A percentile compares a stretch with the other conserved stretches of the same genome.
phyloP scores from a whole-genome alignment of 1,140 invertebrate genomes.

The Tribolium castaneum region DNA sequence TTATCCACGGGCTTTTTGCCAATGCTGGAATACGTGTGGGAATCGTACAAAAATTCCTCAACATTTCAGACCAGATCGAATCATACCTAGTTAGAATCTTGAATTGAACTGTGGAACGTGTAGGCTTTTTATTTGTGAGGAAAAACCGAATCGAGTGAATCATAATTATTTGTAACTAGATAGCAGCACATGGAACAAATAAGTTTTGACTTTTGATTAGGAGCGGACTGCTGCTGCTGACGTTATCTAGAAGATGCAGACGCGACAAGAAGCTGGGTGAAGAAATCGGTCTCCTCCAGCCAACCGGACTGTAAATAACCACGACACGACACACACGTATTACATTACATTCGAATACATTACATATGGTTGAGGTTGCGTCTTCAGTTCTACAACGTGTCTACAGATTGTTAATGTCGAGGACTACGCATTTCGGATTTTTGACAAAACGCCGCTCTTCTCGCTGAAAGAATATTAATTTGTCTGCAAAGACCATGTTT shows the following conservation, averaged over 20 bases:
- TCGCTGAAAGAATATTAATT: constrained; percentile 36
- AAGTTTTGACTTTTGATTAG: background rate
- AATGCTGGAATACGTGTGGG: constrained; percentile 4
- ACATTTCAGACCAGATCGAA: constrained; percentile 20
- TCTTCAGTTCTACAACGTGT: constrained; percentile 38
- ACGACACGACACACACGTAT: constrained; percentile 43
- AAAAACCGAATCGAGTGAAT: background rate
- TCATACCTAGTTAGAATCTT: background rate
- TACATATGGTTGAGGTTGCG: constrained; percentile 29
- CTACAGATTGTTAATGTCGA: constrained; percentile 46
- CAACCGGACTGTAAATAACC: constrained; percentile 46
- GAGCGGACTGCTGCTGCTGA: background rate
- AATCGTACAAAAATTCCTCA: constrained; percentile 8
- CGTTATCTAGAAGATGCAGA: constrained; percentile 5
- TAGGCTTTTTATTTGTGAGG: constrained; percentile 3
- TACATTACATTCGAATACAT: constrained; percentile 44
- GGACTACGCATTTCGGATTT: constrained; percentile 17
- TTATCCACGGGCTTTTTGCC: constrained; percentile 6
- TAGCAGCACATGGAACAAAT: background rate
- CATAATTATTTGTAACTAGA: background rate
- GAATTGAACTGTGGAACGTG: constrained; percentile 8
- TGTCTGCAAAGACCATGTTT: background rate
- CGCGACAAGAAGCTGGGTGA: background rate
- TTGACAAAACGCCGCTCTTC: constrained; percentile 25
- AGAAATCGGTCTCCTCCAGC: constrained; percentile 11